Base-by-base conservation (phyloP, 2,113 vertebrate species). In the Anas platyrhynchos region DNA sequence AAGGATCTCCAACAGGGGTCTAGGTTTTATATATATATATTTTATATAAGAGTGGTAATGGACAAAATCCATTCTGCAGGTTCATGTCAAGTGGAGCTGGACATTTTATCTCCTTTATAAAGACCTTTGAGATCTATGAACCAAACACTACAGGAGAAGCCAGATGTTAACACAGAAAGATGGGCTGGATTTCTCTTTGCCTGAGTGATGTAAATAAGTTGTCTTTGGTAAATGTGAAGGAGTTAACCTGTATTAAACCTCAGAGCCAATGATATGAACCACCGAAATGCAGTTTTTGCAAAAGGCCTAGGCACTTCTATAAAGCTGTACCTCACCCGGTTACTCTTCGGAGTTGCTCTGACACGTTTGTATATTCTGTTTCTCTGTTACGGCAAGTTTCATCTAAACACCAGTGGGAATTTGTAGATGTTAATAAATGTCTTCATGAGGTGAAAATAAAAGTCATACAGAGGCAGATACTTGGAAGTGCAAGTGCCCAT, bases 271-370 rank as follows among this genome's bases (percentile, higher is more conserved):
- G 1, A 23, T 29, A 69, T 0, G 0, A 67, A 56, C 72, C 50
- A 55, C n/a, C 65, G 76, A 91, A 81, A 75, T 48, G 34, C 38
- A 58, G 16, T 78, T 89, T 89, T 74, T 83, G 52, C 29, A 44
- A 56, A 95, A 46, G 17, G 86, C 15, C 50, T 80, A 32, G 46
- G 72, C 43, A 67, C 50, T 88, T 83, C 46, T 44, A 16, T 50
- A 9, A 83, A 86, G 36, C 12, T 2, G 2, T 67, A 52, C 15
- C 86, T 91, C 26, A 25, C 29, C 2, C 0, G 11, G 25, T 11
- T 59, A 94, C 81, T 85, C 44, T 91, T 67, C 79, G 76, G 29
- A 36, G 16, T 76, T 71, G 21, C 56, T 88, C 46, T 80, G 85
- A 36, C 38, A 44, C 11, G 11, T 89, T 85, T 73, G 9, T 58